Evolutionary conservation across 1,140 invertebrate genomes (phyloP).

Genomic region (Drosophila parabipectinata): DNA sequence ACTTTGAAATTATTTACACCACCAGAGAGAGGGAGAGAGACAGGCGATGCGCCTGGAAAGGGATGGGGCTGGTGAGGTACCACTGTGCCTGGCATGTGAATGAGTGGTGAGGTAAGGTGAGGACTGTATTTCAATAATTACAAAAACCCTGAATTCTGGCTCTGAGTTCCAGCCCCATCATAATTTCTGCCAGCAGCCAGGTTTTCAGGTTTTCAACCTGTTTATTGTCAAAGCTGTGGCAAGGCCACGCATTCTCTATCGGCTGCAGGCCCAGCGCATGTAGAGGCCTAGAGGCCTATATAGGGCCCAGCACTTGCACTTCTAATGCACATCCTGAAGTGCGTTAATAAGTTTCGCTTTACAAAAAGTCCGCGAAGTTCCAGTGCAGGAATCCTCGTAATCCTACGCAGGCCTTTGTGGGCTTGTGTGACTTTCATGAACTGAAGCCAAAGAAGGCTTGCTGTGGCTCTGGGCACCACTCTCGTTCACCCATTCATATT

Average conservation of each 20-base stretch:
- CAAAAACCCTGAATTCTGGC: not conserved
- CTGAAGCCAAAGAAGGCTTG: slow-evolving; percentile 34
- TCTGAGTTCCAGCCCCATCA: slow-evolving; percentile 48
- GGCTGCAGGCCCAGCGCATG: slow-evolving; percentile 26
- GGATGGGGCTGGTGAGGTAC: slow-evolving; percentile 15
- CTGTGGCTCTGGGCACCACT: not conserved
- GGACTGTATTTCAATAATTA: slow-evolving; percentile 59
- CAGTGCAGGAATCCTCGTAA: slow-evolving; percentile 59
- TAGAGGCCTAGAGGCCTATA: slow-evolving; percentile 29
- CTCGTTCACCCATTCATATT: slow-evolving; percentile 19
- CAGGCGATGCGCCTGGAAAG: slow-evolving; percentile 18
- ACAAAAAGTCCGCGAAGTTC: slow-evolving; percentile 36
- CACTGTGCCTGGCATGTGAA: slow-evolving; percentile 20
- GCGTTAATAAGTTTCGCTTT: slow-evolving; percentile 78
- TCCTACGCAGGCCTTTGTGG: slow-evolving; percentile 45
- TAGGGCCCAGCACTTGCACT: slow-evolving; percentile 33
- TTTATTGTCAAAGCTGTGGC: slow-evolving; percentile 63
- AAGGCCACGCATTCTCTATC: slow-evolving; percentile 53
- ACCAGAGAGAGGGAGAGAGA: slow-evolving; percentile 22
- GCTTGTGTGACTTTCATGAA: slow-evolving; percentile 54
- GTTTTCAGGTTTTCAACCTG: slow-evolving; percentile 52
- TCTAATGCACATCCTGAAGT: slow-evolving; percentile 72
- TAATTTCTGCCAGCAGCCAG: slow-evolving; percentile 55
- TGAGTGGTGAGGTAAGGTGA: not conserved
- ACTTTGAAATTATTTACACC: slow-evolving; percentile 78